Conservation (phyloP, 2,888 invertebrate species). For the Atrina japonica region DNA sequence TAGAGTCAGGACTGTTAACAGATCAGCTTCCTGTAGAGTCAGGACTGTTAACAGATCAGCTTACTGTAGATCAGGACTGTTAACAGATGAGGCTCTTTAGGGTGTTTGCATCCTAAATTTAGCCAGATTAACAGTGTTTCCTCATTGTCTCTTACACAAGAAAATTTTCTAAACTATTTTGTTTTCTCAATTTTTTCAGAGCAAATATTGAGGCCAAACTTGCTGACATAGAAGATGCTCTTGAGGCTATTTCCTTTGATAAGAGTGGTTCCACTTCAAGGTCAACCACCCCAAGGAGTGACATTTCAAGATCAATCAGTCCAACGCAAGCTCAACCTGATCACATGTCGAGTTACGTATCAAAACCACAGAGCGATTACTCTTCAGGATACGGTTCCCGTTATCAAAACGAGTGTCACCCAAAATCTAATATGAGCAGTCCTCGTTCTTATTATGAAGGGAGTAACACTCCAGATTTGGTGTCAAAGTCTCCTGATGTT, state of each 20-base stretch:
- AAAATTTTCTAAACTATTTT: no score
- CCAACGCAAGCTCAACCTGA: conserved; percentile 41
- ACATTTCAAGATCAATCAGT: conserved; percentile 41
- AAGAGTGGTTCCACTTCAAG: conserved; percentile 52
- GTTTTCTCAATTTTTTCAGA: conserved; percentile 47
- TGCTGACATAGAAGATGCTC: conserved; percentile 57
- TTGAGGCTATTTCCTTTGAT: conserved; percentile 52
- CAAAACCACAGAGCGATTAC: conserved; percentile 4
- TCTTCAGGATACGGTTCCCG: neutral
- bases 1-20: no score
- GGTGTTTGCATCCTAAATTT: no score
- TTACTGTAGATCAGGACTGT: no score
- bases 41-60: no score
- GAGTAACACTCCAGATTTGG: neutral
- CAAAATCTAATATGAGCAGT: neutral
- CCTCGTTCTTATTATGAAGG: conserved; percentile 18
- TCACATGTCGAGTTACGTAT: conserved; percentile 34
- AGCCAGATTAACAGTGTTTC: no score
- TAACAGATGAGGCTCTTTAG: no score
- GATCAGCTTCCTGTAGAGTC: no score
- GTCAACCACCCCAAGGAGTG: conserved; percentile 59
- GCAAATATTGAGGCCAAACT: conserved; percentile 55
- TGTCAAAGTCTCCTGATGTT: conserved; percentile 16
- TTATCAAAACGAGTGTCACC: neutral
- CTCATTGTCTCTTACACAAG: no score